phyloP scores from a whole-genome alignment of 2,113 vertebrate genomes.

The Gnathonemus echidnorhynchus region DNA sequence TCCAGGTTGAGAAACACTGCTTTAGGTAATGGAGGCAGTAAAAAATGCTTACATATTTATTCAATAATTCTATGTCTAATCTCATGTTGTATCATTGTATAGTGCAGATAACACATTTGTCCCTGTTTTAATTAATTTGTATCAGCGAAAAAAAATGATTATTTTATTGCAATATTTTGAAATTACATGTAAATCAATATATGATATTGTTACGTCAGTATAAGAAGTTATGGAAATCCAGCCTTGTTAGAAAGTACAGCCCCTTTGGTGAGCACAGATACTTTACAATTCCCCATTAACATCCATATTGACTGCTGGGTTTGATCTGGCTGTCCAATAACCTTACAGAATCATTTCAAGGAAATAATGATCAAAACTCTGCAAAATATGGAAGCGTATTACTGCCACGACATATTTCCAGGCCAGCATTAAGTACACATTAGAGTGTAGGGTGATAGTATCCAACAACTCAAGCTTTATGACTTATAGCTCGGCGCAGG shows the following conservation, averaged over 20 bases:
- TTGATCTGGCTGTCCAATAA: neutral
- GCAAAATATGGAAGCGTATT: neutral
- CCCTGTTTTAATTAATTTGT: neutral
- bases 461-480: neutral
- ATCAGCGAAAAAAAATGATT: neutral
- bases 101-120: neutral
- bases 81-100: neutral
- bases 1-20: neutral
- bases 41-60: neutral
- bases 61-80: neutral
- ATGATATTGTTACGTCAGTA: neutral
- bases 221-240: neutral
- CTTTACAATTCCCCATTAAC: neutral
- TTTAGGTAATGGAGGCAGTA: neutral
- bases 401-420: neutral
- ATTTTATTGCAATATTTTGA: neutral
- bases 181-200: neutral
- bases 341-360: neutral
- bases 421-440: neutral
- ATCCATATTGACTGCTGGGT: neutral
- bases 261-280: neutral
- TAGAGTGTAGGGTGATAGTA: neutral
- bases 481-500: neutral
- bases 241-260: neutral
- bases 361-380: neutral